These are phyloP conservation scores for Leptinotarsa texana DNA, from an alignment of 1,140 invertebrate genomes.

Conservation along the genomic window DNA sequence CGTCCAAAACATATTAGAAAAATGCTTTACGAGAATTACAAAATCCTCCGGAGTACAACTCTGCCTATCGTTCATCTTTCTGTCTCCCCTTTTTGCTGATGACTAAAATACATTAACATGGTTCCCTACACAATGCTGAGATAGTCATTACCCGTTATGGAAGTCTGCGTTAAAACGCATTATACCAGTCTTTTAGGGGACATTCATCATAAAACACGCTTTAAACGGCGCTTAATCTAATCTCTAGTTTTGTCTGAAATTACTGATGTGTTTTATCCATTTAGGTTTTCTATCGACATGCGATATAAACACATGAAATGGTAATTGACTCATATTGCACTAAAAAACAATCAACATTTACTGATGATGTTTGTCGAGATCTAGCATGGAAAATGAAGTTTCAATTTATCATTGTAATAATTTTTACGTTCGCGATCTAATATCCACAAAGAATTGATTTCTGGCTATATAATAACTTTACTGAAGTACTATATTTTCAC, in stretches of 20 bases:
- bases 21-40: no score
- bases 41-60: slow-evolving; percentile 1
- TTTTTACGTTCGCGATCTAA: no score
- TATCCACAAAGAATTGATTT: no score
- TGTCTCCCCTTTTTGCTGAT: slow-evolving; percentile 43
- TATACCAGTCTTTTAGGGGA: slow-evolving; percentile 46
- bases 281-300: slow-evolving; percentile 27
- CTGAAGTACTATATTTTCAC: no score
- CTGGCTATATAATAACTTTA: no score
- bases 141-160: slow-evolving; percentile 49
- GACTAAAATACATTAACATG: slow-evolving; percentile 50
- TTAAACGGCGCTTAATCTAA: slow-evolving; percentile 40
- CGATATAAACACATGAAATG: slow-evolving; percentile 20
- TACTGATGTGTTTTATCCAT: slow-evolving; percentile 32
- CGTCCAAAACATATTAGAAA: no score
- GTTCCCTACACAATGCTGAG: slow-evolving; percentile 45
- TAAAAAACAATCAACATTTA: not conserved
- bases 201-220: slow-evolving; percentile 47
- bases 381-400: no score
- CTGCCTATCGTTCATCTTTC: slow-evolving; percentile 28
- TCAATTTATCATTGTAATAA: no score
- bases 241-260: slow-evolving; percentile 34
- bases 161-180: slow-evolving; percentile 48
- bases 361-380: no score
- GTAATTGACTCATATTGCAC: not conserved